These are phyloP conservation scores for Oscarella lobularis DNA, from an alignment of 37 sponge, comb jelly and placozoan species.

Conservation along the genomic window DNA sequence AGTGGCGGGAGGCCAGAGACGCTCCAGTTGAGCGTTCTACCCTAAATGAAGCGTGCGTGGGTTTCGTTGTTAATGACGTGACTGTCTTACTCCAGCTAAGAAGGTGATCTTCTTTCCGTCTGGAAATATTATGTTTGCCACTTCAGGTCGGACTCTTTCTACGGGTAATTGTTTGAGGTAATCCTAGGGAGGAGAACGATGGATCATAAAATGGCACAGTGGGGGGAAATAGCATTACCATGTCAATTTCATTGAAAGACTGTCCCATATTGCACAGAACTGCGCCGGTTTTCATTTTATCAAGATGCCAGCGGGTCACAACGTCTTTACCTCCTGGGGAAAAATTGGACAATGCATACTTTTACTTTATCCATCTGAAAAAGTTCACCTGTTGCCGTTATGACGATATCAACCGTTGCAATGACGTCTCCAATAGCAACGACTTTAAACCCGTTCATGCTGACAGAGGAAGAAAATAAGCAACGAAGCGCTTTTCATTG, in stretches of 20 bases:
- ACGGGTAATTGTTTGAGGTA: not conserved
- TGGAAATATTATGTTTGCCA: constrained; percentile 55
- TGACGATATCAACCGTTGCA: constrained; percentile 51
- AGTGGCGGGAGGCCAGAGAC: constrained; percentile 65
- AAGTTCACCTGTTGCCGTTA: constrained; percentile 66
- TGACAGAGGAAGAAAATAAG: constrained; percentile 6
- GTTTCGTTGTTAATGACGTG: no score
- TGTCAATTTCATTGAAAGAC: constrained; percentile 74
- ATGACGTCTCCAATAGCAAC: constrained; percentile 68
- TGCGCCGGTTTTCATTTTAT: constrained; percentile 56
- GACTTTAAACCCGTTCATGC: constrained; percentile 74
- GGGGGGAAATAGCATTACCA: constrained; percentile 1
- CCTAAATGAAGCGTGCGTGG: no score
- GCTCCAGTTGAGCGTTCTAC: constrained; percentile 49
- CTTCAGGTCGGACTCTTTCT: constrained; percentile 17
- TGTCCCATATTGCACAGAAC: constrained; percentile 88
- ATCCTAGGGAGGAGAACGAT: not conserved
- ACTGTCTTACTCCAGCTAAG: constrained; percentile 51
- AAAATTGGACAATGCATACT: not conserved
- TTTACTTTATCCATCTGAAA: not conserved
- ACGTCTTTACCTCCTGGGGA: constrained; percentile 59
- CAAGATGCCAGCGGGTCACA: constrained; percentile 53
- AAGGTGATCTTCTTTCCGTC: constrained; percentile 53
- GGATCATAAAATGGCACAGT: not conserved
- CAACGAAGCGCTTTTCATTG: not conserved